These are phyloP conservation scores for Crypturellus tataupa DNA, from an alignment of 2,797 vertebrate genomes.

Conservation along the genomic window DNA sequence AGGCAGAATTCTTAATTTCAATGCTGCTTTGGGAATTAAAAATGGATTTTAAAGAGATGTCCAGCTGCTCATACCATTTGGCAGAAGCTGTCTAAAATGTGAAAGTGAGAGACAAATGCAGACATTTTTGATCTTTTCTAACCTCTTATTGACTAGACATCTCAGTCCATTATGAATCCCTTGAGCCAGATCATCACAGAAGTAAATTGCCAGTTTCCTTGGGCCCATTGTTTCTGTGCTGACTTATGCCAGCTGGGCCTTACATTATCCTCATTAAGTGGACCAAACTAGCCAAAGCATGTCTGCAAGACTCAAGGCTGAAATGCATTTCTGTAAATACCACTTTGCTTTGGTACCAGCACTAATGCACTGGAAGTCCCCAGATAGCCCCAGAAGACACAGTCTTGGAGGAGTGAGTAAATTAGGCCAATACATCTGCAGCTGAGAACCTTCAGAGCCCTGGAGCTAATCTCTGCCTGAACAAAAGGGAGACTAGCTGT, in stretches of 20 bases:
- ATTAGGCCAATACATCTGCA: not conserved
- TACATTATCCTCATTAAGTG: slow-evolving; percentile 55
- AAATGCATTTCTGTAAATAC: slow-evolving; percentile 34
- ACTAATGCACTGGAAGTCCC: not conserved
- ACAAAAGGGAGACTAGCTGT: not conserved
- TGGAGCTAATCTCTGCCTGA: not conserved
- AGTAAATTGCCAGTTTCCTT: slow-evolving; percentile 25
- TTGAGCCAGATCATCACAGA: slow-evolving; percentile 28
- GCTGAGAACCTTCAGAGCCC: not conserved
- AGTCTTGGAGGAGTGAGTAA: not conserved
- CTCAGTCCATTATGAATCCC: slow-evolving; percentile 67
- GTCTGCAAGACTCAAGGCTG: not conserved
- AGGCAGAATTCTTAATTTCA: slow-evolving; percentile 25
- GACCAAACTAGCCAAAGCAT: slow-evolving; percentile 14
- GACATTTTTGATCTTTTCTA: not conserved
- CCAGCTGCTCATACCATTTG: slow-evolving; percentile 59
- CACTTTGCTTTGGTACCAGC: not conserved
- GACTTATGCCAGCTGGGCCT: slow-evolving; percentile 37
- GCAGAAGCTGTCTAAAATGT: slow-evolving; percentile 21
- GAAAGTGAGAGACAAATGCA: not conserved
- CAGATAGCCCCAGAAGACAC: not conserved
- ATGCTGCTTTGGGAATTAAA: slow-evolving; percentile 64
- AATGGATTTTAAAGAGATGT: slow-evolving; percentile 52
- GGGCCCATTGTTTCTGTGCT: not conserved
- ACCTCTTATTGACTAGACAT: slow-evolving; percentile 36